These are phyloP conservation scores for Salvelinus sp. DNA, from an alignment of 2,113 vertebrate species.

Conservation along the genomic window DNA sequence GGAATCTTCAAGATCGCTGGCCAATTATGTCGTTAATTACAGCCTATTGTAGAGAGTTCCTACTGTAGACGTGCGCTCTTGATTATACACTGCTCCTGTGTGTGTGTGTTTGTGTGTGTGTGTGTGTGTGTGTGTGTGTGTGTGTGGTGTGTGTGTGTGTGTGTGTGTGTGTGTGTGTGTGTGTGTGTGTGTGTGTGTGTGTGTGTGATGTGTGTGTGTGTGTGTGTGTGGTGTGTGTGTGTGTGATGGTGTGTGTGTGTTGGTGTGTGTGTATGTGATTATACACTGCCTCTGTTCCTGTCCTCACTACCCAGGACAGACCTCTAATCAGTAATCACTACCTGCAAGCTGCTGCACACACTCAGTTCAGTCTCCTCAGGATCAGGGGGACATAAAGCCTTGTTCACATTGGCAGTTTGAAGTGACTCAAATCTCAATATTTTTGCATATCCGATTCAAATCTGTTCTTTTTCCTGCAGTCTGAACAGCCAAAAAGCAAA, in stretches of 20 bases:
- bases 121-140: conserved; percentile 68
- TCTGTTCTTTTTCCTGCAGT: no score
- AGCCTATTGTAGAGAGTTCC: conserved; percentile 75
- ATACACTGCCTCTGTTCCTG: conserved; percentile 75
- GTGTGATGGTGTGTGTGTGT: no score
- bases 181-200: conserved; percentile 48
- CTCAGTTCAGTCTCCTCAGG: conserved; percentile 50
- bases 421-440: no score
- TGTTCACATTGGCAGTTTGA: no score
- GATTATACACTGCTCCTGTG: conserved; percentile 74
- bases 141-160: conserved; percentile 47
- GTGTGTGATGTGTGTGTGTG: conserved; percentile 32
- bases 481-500: no score
- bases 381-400: conserved; percentile 20
- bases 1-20: conserved; percentile 77
- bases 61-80: conserved; percentile 71
- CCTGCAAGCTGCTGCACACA: conserved; percentile 75
- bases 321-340: conserved; percentile 83
- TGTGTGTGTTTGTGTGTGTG: no score
- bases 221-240: no score
- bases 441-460: no score
- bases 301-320: conserved; percentile 64
- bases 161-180: conserved; percentile 38
- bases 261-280: conserved; percentile 74
- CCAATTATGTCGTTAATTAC: conserved; percentile 83